These are phyloP conservation scores for Epizoanthus fatuus DNA, from an alignment of 92 coral and sea anemone genomes.

Conservation along the genomic window DNA sequence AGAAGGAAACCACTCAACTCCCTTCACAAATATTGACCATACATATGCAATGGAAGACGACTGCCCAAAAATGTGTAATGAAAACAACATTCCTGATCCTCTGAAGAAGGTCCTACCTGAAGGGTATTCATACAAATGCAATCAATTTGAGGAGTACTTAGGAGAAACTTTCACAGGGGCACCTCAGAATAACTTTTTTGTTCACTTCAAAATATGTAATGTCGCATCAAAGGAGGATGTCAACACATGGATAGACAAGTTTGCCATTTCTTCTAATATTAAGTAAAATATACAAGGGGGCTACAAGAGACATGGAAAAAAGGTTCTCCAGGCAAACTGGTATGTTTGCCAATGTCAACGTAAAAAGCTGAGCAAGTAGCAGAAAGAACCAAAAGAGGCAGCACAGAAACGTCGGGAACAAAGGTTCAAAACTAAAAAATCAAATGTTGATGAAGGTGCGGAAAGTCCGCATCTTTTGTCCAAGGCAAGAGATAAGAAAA, in stretches of 20 bases:
- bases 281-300: slow-evolving; percentile 58
- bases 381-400: slow-evolving; percentile 28
- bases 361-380: slow-evolving; percentile 52
- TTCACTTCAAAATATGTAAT: slow-evolving; percentile 30
- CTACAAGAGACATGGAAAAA: slow-evolving; percentile 34
- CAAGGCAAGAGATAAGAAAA: slow-evolving; percentile 60
- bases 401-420: slow-evolving; percentile 25
- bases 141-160: slow-evolving; percentile 21
- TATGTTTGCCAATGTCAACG: slow-evolving; percentile 51
- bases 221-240: slow-evolving; percentile 54
- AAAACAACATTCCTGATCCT: neutral
- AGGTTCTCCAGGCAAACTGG: slow-evolving; percentile 56
- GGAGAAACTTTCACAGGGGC: slow-evolving; percentile 33
- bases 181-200: slow-evolving; percentile 47
- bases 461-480: slow-evolving; percentile 41
- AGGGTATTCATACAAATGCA: slow-evolving; percentile 35
- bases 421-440: slow-evolving; percentile 44
- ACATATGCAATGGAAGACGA: neutral
- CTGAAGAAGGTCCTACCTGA: slow-evolving; percentile 15
- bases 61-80: neutral
- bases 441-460: slow-evolving; percentile 33
- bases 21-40: neutral
- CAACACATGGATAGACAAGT: slow-evolving; percentile 41
- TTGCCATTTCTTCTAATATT: slow-evolving; percentile 54
- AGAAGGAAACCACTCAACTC: neutral